Conservation (phyloP, 1,140 invertebrate genomes). For the Trichogramma pretiosum region DNA sequence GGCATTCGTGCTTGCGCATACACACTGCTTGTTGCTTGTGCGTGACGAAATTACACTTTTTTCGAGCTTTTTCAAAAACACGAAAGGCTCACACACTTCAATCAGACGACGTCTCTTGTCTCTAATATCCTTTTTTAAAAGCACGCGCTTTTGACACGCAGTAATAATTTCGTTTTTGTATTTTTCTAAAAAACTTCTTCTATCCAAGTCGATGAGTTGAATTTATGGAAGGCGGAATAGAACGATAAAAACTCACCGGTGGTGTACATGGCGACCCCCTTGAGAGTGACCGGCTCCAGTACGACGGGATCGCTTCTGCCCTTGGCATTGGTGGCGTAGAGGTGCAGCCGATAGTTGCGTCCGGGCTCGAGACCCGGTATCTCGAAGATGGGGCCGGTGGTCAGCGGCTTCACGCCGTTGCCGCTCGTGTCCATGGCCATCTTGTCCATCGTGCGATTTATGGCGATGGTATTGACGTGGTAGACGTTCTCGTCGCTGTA, state of each 20-base stretch:
- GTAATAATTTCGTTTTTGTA: too few relatives aligned
- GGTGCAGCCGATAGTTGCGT: conserved; percentile 61
- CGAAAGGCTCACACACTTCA: too few relatives aligned
- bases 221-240: too few relatives aligned
- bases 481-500: conserved; percentile 37
- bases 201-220: too few relatives aligned
- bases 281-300: conserved; percentile 70
- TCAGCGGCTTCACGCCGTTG: neutral
- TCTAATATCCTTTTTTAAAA: too few relatives aligned
- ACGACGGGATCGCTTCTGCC: conserved; percentile 70
- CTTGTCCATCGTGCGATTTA: conserved; percentile 29
- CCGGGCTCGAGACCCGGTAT: conserved; percentile 67
- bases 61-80: neutral
- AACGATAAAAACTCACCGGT: conserved; percentile 28
- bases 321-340: conserved; percentile 76
- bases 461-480: conserved; percentile 32
- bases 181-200: too few relatives aligned
- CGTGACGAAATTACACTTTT: too few relatives aligned
- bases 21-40: too few relatives aligned
- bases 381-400: conserved; percentile 59
- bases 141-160: too few relatives aligned
- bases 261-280: conserved; percentile 59
- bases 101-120: too few relatives aligned
- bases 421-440: neutral
- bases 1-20: neutral